Percentiles rank a stretch among this genome's conserved stretches.
Evolutionary conservation across 2,113 vertebrate species (phyloP).

Genomic region (Procapra przewalskii): DNA sequence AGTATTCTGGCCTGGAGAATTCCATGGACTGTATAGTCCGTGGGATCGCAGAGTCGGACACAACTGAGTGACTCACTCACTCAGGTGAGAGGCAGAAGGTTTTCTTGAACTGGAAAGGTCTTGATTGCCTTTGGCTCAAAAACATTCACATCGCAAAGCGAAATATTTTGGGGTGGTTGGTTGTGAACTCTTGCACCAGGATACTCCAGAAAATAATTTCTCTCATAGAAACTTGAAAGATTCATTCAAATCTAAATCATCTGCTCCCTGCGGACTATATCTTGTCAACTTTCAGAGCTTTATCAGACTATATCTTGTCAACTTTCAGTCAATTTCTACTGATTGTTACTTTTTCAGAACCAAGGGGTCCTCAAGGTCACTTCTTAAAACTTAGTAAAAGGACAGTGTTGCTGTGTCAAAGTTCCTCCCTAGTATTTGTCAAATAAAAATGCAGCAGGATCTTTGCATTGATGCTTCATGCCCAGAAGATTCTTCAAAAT

Average conservation of each 20-base stretch:
- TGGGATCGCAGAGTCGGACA: fast-evolving
- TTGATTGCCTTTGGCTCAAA: background rate
- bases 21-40: background rate
- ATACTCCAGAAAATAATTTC: background rate
- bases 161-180: background rate
- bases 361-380: fast-evolving
- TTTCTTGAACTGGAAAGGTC: background rate
- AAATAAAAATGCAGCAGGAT: background rate
- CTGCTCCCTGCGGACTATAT: background rate
- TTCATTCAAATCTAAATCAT: background rate
- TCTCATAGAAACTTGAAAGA: background rate
- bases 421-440: background rate
- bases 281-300: background rate
- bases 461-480: background rate
- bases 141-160: background rate
- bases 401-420: background rate
- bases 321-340: background rate
- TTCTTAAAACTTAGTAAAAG: background rate
- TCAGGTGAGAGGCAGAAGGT: background rate
- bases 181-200: background rate
- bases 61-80: background rate
- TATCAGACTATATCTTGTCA: background rate
- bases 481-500: background rate
- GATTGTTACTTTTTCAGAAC: background rate
- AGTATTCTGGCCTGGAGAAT: background rate